Base-by-base conservation (phyloP, 2,797 vertebrate genomes). In the Agapornis canus region DNA sequence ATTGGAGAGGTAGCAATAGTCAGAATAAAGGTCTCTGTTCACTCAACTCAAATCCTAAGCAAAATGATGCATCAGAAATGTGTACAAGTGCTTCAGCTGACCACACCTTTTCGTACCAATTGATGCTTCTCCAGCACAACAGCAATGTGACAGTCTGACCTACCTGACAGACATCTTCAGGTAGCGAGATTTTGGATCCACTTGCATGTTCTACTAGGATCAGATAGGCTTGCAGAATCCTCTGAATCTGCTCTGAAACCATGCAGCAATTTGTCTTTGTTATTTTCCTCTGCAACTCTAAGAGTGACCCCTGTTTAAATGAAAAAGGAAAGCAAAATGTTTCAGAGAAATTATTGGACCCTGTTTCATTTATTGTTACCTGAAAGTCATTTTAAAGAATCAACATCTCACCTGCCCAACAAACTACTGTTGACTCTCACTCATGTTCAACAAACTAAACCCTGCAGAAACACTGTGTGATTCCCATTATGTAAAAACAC, bases 161-260 rank as follows among this genome's bases (percentile, higher is more conserved):
- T 94, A 99, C 99, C 98, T 98, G 97, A 97, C 98, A 99, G 47
- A 99, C 96, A 3, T 95, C 95, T 89, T 98, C 97, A 3, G 99
- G 98, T 37, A 97, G 86, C n/a, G 98, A 98, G 93, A 99, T 91
- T 97, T 99, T 99, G 16, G 98, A 98, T 64, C 99, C 99, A 21
- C 98, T 97, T 75, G 95, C 98, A 93, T 99, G 97, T 61, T 98
- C 98, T 80, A 98, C 97, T 66, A 99, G 95, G 17, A 98, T 98
- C 84, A 99, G 97, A 66, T 98, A 98, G 29, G 98, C 96, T 63
- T 98, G 98, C 92, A 99, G 97, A 92, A 99, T 93, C 87, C 98
- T 98, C 97, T 99, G 98, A 54, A 99, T 97, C 94, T 99, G 99
- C 77, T 99, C 98, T 20, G 97, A 97, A 56, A 95, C 97, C 70